A percentile compares a stretch with the other conserved stretches of the same genome.
Evolutionary conservation across 1,140 invertebrate genomes (phyloP).

Genomic region (Ostrea edulis): DNA sequence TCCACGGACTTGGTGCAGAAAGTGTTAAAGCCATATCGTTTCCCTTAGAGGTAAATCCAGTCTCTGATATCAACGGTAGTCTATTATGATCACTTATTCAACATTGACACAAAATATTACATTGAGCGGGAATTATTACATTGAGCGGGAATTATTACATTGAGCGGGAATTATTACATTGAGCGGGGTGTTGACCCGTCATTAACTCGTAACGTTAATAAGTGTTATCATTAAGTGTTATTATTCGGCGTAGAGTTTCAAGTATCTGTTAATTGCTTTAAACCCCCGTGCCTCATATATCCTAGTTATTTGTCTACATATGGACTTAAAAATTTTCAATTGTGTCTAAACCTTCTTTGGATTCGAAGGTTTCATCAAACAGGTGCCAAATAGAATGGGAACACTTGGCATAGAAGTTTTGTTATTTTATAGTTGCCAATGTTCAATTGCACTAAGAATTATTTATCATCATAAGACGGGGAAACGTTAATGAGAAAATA

Average conservation of each 20-base stretch:
- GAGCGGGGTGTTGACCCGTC: background rate
- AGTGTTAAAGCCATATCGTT: slow-evolving; percentile 73
- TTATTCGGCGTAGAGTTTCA: background rate
- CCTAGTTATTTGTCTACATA: background rate
- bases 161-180: background rate
- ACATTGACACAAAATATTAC: slow-evolving; percentile 21
- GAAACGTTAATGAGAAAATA: background rate
- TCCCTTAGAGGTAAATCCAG: slow-evolving; percentile 67
- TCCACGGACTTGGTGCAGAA: slow-evolving; percentile 73
- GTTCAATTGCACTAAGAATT: background rate
- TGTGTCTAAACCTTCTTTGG: background rate
- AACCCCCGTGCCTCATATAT: background rate
- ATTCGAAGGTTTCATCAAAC: background rate
- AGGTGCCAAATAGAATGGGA: slow-evolving; percentile 11
- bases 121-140: background rate
- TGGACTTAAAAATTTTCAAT: background rate
- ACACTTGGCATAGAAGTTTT: background rate
- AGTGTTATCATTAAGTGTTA: background rate
- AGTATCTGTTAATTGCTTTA: background rate
- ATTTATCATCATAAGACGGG: background rate
- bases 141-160: slow-evolving; percentile 11
- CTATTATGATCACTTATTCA: background rate
- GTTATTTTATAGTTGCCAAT: background rate
- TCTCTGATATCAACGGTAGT: background rate
- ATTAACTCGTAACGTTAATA: background rate